Conservation (phyloP, 2,888 invertebrate species). For the Sphaerophoria rueppellii region DNA sequence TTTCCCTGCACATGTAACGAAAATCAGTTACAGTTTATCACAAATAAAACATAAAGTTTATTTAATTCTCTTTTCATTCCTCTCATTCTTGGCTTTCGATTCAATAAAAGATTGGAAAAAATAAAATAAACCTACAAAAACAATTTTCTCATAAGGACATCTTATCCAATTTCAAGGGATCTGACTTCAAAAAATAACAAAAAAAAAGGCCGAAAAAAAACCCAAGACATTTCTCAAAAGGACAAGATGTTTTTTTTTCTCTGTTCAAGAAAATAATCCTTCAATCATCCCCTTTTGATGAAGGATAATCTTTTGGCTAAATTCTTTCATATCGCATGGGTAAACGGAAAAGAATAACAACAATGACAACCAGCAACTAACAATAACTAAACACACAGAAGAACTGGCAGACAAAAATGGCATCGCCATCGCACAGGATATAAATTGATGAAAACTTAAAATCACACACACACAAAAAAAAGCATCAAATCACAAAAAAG, state of each 20-base stretch:
- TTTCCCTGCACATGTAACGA: neutral
- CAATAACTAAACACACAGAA: conserved; percentile 60
- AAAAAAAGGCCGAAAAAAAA: conserved; percentile 13
- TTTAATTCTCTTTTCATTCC: conserved; percentile 5
- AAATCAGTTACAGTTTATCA: conserved; percentile 40
- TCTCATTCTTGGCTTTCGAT: conserved; percentile 20
- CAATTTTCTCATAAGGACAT: conserved; percentile 30
- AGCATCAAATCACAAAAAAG: neutral
- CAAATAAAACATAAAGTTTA: conserved; percentile 22
- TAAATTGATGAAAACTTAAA: conserved; percentile 60
- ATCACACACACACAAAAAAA: conserved; percentile 34
- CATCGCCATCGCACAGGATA: conserved; percentile 68
- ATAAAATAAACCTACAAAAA: conserved; percentile 12
- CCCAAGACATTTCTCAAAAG: conserved; percentile 23
- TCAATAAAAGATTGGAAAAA: conserved; percentile 15
- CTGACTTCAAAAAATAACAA: neutral
- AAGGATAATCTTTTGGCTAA: conserved; percentile 72
- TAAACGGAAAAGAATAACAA: conserved; percentile 56
- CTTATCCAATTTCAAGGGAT: conserved; percentile 22
- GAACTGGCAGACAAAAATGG: conserved; percentile 63
- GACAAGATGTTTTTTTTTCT: conserved; percentile 38
- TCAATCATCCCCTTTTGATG: conserved; percentile 73
- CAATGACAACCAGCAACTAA: conserved; percentile 43
- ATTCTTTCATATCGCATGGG: conserved; percentile 67
- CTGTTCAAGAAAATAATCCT: conserved; percentile 68